Percentiles rank a stretch among this genome's conserved stretches.
These are phyloP conservation scores for Galerucella calmariensis DNA, from an alignment of 2,888 invertebrate genomes.

Conservation along the genomic window DNA sequence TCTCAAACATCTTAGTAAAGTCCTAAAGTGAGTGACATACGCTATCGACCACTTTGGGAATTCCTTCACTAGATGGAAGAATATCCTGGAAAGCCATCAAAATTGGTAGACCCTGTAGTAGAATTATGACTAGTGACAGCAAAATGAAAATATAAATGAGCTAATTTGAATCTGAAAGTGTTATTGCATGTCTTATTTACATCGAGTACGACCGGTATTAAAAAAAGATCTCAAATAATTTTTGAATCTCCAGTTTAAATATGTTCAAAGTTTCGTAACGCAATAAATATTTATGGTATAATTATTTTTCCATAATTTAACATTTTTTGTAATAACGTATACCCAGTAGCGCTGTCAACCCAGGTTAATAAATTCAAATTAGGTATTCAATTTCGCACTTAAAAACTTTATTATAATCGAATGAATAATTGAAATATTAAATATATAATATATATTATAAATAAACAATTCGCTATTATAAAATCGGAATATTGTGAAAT, in stretches of 20 bases:
- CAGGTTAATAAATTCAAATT: slow-evolving; percentile 3
- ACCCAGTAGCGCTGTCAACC: background rate
- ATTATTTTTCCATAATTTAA: slow-evolving; percentile 2
- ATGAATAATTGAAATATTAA: slow-evolving; percentile 5
- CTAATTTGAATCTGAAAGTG: background rate
- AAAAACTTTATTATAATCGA: background rate
- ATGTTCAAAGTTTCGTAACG: background rate
- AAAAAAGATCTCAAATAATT: background rate
- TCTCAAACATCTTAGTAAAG: no score
- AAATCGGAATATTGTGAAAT: background rate
- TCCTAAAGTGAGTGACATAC: no score
- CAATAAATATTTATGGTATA: background rate
- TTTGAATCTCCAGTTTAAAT: background rate
- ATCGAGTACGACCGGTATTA: background rate
- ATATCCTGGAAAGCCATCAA: background rate
- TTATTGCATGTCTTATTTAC: background rate
- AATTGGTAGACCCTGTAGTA: background rate
- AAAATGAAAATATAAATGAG: background rate
- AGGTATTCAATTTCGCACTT: background rate
- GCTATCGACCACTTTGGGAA: no score
- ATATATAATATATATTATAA: slow-evolving; percentile 1
- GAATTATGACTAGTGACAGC: background rate
- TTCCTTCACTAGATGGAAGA: background rate
- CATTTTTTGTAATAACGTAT: background rate
- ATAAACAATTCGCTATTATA: slow-evolving; percentile 1